A percentile compares a stretch with the other conserved stretches of the same genome.
These are phyloP conservation scores for Ivindomyrus marchei DNA, from an alignment of 2,113 vertebrate genomes.

Conservation along the genomic window DNA sequence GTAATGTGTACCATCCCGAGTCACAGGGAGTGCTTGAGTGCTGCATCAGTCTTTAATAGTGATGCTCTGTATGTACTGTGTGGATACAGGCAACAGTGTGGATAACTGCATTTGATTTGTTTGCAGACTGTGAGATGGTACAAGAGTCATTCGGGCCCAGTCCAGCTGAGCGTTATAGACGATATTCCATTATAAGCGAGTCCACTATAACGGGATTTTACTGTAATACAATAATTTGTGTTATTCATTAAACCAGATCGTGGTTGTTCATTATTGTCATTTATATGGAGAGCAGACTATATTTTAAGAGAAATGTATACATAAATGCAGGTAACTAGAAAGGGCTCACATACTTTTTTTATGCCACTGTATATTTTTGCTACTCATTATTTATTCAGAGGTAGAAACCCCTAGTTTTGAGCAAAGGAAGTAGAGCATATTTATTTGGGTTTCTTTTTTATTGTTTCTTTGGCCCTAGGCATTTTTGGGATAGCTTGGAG, in stretches of 20 bases:
- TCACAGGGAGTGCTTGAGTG: too few relatives aligned
- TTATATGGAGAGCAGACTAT: background rate
- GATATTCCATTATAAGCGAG: too few relatives aligned
- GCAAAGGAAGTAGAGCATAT: background rate
- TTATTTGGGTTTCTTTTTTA: background rate
- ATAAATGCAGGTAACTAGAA: background rate
- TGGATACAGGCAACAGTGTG: too few relatives aligned
- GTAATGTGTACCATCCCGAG: too few relatives aligned
- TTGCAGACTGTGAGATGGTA: too few relatives aligned
- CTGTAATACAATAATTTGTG: background rate
- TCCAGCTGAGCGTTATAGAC: too few relatives aligned
- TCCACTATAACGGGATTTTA: too few relatives aligned
- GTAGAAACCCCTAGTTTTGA: background rate
- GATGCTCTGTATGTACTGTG: too few relatives aligned
- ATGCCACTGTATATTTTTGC: background rate
- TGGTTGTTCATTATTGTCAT: background rate
- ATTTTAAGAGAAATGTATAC: background rate
- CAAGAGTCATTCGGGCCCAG: too few relatives aligned
- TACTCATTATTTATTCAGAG: background rate
- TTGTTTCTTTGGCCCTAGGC: constrained; percentile 35
- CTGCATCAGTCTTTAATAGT: too few relatives aligned
- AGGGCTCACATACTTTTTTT: background rate
- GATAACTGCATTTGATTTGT: too few relatives aligned
- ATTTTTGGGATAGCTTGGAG: constrained; percentile 39
- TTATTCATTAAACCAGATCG: background rate